phyloP scores from a whole-genome alignment of 2,888 invertebrate species.

The Hydroisotoma schaefferi region DNA sequence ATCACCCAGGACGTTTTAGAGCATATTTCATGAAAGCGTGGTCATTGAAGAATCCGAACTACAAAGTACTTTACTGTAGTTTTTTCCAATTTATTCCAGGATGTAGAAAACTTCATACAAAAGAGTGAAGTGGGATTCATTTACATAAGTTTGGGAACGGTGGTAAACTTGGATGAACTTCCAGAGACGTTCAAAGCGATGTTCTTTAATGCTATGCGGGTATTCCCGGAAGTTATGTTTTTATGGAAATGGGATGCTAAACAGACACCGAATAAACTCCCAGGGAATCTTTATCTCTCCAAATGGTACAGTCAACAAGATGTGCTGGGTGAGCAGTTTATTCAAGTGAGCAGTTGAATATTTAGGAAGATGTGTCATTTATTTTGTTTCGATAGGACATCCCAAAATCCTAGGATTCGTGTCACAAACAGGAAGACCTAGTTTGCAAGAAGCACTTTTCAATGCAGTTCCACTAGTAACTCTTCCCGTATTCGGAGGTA shows the following conservation, averaged over 20 bases:
- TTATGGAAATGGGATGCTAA: constrained; percentile 48
- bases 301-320: constrained; percentile 48
- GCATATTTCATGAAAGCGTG: no score
- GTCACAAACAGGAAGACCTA: constrained; percentile 23
- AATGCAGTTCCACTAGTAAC: constrained; percentile 38
- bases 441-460: constrained; percentile 40
- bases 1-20: no score
- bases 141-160: constrained; percentile 40
- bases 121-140: constrained; percentile 32
- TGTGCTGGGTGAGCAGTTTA: constrained; percentile 37
- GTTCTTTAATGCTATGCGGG: constrained; percentile 28
- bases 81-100: constrained; percentile 3
- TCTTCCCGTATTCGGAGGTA: constrained; percentile 28
- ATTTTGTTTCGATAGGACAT: no score
- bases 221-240: constrained; percentile 30
- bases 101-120: constrained; percentile 25
- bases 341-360: not conserved
- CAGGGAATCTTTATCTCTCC: constrained; percentile 40
- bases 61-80: no score
- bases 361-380: not conserved
- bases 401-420: constrained; percentile 37
- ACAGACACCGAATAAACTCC: constrained; percentile 21
- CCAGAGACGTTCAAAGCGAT: constrained; percentile 20
- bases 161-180: constrained; percentile 15
- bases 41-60: no score